Conservation (phyloP, 2,797 vertebrate genomes). For the Acanthornis magna region DNA sequence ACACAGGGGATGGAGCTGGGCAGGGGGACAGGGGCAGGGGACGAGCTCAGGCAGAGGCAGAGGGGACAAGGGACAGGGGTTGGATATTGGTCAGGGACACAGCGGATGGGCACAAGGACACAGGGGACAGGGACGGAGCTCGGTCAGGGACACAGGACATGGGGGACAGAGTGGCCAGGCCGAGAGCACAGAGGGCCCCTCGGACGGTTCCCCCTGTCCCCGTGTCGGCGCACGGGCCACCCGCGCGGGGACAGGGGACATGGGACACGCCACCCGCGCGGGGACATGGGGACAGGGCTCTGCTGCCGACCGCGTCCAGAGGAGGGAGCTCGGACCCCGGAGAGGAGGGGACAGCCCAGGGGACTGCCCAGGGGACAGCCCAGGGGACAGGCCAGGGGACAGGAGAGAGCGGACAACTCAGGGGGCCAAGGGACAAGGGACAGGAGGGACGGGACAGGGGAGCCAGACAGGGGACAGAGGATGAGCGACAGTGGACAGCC, state of each 20-base stretch:
- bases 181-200: rapidly evolving
- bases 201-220: background rate
- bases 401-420: background rate
- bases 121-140: too few species aligned
- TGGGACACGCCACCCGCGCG: background rate
- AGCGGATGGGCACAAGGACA: background rate
- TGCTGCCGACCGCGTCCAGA: background rate
- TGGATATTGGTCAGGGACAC: background rate
- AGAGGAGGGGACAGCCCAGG: background rate
- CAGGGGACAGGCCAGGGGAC: background rate
- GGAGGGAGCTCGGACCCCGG: background rate
- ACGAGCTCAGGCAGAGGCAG: too few species aligned
- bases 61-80: background rate
- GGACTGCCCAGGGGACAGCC: background rate
- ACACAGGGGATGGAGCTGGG: background rate
- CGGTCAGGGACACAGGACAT: background rate
- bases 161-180: too few species aligned
- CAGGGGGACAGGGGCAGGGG: background rate
- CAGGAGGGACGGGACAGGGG: too few species aligned
- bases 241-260: rapidly evolving
- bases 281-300: background rate
- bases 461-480: background rate
- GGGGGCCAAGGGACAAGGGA: background rate
- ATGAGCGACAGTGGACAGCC: background rate
- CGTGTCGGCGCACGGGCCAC: rapidly evolving